phyloP scores from a whole-genome alignment of 2,113 vertebrate species.

The Centropus unirufus region DNA sequence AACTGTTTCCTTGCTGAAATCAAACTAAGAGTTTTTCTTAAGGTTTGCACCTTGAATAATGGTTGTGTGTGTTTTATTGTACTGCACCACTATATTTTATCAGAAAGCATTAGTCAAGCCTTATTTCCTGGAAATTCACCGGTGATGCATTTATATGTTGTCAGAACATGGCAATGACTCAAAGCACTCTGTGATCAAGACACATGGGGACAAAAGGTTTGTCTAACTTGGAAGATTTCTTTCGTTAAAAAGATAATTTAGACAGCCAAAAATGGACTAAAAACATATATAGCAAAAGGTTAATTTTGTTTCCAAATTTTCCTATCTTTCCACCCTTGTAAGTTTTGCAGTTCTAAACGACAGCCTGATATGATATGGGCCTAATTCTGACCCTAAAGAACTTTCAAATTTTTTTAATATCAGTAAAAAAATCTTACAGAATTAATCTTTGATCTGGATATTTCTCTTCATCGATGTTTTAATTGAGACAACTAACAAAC shows the following conservation, averaged over 20 bases:
- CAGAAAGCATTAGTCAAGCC: constrained; percentile 21
- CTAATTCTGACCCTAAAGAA: background rate
- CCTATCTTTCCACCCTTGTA: background rate
- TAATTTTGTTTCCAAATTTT: background rate
- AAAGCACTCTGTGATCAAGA: background rate
- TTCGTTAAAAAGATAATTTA: background rate
- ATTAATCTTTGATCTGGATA: background rate
- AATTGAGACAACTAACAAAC: background rate
- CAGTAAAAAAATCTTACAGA: background rate
- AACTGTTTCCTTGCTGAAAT: constrained; percentile 64
- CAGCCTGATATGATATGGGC: background rate
- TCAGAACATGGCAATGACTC: background rate
- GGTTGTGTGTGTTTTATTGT: constrained; percentile 28
- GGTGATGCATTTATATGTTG: background rate
- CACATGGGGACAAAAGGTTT: background rate
- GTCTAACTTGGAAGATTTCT: background rate
- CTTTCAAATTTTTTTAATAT: background rate
- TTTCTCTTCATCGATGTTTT: background rate
- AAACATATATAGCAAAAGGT: background rate
- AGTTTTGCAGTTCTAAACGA: background rate
- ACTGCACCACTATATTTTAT: constrained; percentile 49
- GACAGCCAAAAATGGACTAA: background rate
- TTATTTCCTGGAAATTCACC: background rate
- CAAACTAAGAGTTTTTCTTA: constrained; percentile 63
- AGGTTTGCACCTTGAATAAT: constrained; percentile 68